Evolutionary conservation across 2,113 vertebrate species (phyloP).

Genomic region (Alligator sinensis): DNA sequence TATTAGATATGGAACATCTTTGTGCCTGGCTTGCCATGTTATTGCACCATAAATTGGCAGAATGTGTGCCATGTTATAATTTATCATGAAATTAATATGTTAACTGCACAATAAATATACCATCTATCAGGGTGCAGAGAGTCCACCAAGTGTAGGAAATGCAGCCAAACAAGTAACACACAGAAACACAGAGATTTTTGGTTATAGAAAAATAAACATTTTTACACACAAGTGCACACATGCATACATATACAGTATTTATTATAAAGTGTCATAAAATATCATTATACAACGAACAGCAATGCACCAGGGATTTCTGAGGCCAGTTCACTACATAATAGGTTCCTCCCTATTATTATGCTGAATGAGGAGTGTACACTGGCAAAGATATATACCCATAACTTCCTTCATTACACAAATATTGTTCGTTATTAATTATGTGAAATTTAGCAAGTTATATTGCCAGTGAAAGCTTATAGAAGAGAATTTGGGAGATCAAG

Average conservation of each 20-base stretch:
- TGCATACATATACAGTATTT: background rate
- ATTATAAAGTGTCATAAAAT: background rate
- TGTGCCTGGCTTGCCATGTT: too few relatives aligned
- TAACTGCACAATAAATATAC: too few relatives aligned
- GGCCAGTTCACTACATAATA: background rate
- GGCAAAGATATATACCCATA: background rate
- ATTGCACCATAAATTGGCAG: too few relatives aligned
- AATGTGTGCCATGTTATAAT: too few relatives aligned
- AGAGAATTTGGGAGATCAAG: background rate
- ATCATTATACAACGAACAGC: background rate
- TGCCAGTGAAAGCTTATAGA: background rate
- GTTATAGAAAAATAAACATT: too few relatives aligned
- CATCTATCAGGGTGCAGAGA: too few relatives aligned
- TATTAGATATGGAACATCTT: too few relatives aligned
- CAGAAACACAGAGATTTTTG: too few relatives aligned
- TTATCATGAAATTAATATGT: too few relatives aligned
- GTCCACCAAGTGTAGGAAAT: too few relatives aligned
- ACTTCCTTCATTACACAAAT: background rate
- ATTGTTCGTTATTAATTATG: background rate
- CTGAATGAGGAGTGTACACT: background rate
- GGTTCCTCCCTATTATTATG: background rate
- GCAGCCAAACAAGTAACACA: too few relatives aligned
- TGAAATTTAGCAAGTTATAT: background rate
- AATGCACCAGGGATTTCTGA: background rate
- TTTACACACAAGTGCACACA: too few relatives aligned